These are phyloP conservation scores for Nematostella vectensis DNA, from an alignment of 92 coral and sea anemone genomes.

Conservation along the genomic window DNA sequence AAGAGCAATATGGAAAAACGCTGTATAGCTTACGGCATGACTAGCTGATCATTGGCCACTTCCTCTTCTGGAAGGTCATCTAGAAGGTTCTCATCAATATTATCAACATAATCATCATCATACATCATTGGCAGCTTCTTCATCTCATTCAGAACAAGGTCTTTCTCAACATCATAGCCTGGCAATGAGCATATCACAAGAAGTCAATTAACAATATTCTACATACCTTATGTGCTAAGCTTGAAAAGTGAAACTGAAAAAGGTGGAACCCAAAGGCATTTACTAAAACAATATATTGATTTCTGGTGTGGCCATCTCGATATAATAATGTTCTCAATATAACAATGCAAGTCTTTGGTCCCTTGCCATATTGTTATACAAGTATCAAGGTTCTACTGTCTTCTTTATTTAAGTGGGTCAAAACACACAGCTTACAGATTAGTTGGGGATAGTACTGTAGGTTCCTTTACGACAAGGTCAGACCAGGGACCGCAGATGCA, in stretches of 20 bases:
- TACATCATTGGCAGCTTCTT: conserved; percentile 84
- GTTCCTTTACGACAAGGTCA: no score
- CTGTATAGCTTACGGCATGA: conserved; percentile 86
- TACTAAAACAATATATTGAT: background rate
- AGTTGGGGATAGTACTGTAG: no score
- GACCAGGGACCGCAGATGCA: no score
- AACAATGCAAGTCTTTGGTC: no score
- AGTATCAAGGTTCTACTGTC: no score
- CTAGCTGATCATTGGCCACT: conserved; percentile 64
- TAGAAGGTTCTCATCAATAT: conserved; percentile 45
- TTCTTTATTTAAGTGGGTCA: no score
- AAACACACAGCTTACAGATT: no score
- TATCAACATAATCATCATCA: conserved; percentile 61
- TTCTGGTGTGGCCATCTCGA: no score
- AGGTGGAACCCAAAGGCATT: background rate
- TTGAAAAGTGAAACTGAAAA: background rate
- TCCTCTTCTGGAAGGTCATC: conserved; percentile 80
- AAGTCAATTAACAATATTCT: background rate
- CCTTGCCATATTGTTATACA: no score
- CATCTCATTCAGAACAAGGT: conserved; percentile 55
- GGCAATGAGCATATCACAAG: background rate
- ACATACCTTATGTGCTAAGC: background rate
- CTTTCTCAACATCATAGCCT: conserved; percentile 65
- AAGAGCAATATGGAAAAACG: background rate
- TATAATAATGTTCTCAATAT: no score